Conservation (phyloP, 2,888 invertebrate genomes). For the Monochamus alternatus region DNA sequence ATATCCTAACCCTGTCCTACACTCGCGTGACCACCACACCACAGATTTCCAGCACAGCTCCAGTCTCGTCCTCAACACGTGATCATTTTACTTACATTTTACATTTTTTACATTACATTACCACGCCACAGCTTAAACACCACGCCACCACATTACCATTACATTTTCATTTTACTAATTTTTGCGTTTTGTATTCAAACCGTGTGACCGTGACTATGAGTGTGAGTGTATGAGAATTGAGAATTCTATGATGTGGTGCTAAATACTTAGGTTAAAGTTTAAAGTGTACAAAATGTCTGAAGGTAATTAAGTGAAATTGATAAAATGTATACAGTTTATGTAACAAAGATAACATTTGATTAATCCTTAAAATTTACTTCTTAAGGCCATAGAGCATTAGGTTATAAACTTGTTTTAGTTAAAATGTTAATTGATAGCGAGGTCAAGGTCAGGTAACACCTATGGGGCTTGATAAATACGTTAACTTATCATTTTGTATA, state of each 20-base stretch:
- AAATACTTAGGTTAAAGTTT: not conserved
- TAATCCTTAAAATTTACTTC: not conserved
- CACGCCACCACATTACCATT: too few species aligned
- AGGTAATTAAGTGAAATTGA: not conserved
- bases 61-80: not conserved
- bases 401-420: constrained; percentile 18
- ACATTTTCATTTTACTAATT: too few species aligned
- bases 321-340: too few species aligned
- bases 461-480: constrained; percentile 18
- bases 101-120: too few species aligned
- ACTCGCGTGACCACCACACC: too few species aligned
- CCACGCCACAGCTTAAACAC: too few species aligned
- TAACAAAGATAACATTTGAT: not conserved
- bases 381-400: not conserved
- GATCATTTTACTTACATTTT: not conserved
- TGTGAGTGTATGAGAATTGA: not conserved
- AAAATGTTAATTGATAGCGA: constrained; percentile 18
- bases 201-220: too few species aligned
- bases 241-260: not conserved
- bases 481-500: constrained; percentile 15
- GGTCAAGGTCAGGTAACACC: constrained; percentile 44
- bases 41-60: too few species aligned
- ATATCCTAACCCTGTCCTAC: too few species aligned
- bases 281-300: constrained; percentile 5
- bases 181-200: not conserved